Evolutionary conservation across 1,140 invertebrate species (phyloP).

Genomic region (Achatina immaculata): DNA sequence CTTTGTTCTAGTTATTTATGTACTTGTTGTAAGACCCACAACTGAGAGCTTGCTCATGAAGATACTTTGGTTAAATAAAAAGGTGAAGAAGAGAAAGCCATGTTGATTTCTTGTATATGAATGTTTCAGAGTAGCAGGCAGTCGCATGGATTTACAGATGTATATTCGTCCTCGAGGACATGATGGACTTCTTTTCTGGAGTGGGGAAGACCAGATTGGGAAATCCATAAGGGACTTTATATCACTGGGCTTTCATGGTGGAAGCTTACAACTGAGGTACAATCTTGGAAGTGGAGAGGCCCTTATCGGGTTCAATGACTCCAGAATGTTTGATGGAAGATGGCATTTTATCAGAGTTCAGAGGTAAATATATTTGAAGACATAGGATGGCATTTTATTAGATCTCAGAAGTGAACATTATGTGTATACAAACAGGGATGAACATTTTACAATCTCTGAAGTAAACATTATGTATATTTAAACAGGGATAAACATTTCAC

Average conservation of each 20-base stretch:
- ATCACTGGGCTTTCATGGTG: constrained; percentile 85
- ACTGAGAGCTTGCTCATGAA: too few relatives aligned
- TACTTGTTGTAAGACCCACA: too few relatives aligned
- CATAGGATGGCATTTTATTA: too few relatives aligned
- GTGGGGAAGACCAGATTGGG: constrained; percentile 78
- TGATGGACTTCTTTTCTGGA: constrained; percentile 89
- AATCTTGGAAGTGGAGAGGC: constrained; percentile 82
- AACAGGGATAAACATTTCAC: too few relatives aligned
- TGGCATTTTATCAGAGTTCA: constrained; percentile 91
- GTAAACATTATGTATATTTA: too few relatives aligned
- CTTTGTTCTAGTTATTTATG: too few relatives aligned
- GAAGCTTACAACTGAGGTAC: constrained; percentile 77
- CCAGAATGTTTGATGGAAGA: constrained; percentile 88
- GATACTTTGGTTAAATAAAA: too few relatives aligned
- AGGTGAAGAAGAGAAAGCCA: too few relatives aligned
- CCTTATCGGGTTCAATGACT: constrained; percentile 85
- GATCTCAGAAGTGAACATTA: too few relatives aligned
- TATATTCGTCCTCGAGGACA: constrained; percentile 78
- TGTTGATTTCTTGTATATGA: too few relatives aligned
- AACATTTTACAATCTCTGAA: too few relatives aligned
- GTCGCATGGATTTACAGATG: constrained; percentile 86
- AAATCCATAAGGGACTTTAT: constrained; percentile 80
- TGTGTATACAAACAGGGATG: too few relatives aligned
- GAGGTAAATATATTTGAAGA: constrained; percentile 80
- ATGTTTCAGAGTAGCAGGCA: constrained; percentile 80